Conservation (phyloP, 2,888 invertebrate species). For the Brachypterus glaber region DNA sequence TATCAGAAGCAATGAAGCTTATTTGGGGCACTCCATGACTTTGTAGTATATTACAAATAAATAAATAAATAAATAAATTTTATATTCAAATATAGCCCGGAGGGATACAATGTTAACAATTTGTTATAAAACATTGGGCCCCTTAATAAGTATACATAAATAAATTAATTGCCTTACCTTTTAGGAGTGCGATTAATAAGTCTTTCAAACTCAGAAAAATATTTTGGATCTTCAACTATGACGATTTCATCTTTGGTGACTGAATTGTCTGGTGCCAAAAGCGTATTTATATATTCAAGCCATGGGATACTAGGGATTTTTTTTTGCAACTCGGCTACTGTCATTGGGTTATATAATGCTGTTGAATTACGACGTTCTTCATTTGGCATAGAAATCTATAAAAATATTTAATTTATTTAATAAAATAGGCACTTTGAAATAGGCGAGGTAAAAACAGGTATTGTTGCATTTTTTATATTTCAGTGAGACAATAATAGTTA, state of each 20-base stretch:
- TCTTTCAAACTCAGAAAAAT: slow-evolving; percentile 60
- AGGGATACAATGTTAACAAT: too few species aligned
- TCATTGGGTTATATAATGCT: slow-evolving; percentile 86
- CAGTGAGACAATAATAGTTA: too few species aligned
- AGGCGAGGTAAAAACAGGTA: too few species aligned
- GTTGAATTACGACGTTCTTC: slow-evolving; percentile 87
- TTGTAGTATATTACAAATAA: too few species aligned
- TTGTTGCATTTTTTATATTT: too few species aligned
- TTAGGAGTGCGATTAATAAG: slow-evolving; percentile 48
- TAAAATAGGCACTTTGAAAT: too few species aligned
- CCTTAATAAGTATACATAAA: too few species aligned
- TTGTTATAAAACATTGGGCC: slow-evolving; percentile 5
- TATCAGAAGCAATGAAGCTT: too few species aligned
- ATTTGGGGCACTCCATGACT: too few species aligned
- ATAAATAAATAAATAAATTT: too few species aligned
- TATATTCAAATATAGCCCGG: too few species aligned
- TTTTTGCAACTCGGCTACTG: slow-evolving; percentile 62
- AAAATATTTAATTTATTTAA: slow-evolving; percentile 5
- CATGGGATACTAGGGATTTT: slow-evolving; percentile 72
- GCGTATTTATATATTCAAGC: slow-evolving; percentile 73
- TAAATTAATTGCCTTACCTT: slow-evolving; percentile 28
- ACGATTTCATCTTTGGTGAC: slow-evolving; percentile 63
- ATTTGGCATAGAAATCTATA: slow-evolving; percentile 72
- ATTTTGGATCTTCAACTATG: slow-evolving; percentile 78
- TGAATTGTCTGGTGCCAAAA: slow-evolving; percentile 56